A percentile compares a stretch with the other conserved stretches of the same genome.
Conservation (phyloP, 2,888 invertebrate species). For the Pardosa pseudoannulata region DNA sequence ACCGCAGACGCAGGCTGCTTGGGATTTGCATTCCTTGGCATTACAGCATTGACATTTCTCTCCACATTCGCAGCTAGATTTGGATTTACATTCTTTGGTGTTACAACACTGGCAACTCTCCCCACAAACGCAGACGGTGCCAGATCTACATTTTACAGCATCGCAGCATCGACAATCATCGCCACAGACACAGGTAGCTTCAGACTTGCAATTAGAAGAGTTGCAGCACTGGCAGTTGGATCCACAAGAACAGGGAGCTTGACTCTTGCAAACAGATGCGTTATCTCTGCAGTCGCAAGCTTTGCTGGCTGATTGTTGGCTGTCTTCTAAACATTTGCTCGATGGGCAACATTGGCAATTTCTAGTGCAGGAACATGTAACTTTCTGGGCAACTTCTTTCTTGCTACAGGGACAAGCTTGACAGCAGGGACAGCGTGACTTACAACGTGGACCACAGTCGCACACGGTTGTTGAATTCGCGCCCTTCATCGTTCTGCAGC, state of each 20-base stretch:
- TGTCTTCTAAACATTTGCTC: constrained; percentile 2
- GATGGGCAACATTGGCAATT: no score
- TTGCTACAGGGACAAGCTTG: no score
- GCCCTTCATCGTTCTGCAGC: no score
- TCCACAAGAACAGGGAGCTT: constrained; percentile 14
- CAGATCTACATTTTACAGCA: background rate
- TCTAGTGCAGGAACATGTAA: no score
- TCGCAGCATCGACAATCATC: constrained; percentile 16
- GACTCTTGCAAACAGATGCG: background rate
- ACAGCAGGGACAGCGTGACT: no score
- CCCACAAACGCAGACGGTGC: constrained; percentile 1
- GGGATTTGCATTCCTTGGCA: background rate
- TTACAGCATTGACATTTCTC: background rate
- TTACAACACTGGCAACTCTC: constrained; percentile 16
- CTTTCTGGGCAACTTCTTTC: no score
- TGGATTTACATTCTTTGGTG: background rate
- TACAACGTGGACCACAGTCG: no score
- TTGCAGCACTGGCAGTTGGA: constrained; percentile 12
- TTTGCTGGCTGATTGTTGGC: no score
- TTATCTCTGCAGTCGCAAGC: constrained; percentile 8
- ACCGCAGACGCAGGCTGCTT: background rate
- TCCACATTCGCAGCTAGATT: background rate
- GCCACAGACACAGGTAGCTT: constrained; percentile 4
- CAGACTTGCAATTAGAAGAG: background rate
- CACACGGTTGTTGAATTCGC: no score